Evolutionary conservation across 2,888 invertebrate species (phyloP).

Genomic region (Tetranychus piercei): DNA sequence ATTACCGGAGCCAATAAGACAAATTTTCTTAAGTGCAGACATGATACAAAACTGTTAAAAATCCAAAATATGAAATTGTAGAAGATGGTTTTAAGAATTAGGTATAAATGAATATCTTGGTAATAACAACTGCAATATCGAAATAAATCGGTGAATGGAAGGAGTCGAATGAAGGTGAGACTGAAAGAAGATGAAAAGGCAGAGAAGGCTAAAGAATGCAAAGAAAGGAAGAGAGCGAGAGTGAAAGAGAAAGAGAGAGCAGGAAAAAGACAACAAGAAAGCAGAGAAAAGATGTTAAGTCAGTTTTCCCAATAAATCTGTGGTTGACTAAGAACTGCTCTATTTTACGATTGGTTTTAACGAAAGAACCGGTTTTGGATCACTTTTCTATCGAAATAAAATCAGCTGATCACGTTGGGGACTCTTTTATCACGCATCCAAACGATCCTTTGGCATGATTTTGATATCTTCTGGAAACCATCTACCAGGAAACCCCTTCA

Average conservation of each 20-base stretch:
- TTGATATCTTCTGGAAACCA: no score
- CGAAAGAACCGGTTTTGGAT: no score
- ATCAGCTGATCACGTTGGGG: no score
- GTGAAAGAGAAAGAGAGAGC: not conserved
- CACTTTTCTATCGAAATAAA: no score
- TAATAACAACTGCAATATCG: no score
- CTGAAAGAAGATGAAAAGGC: not conserved
- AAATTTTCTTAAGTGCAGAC: slow-evolving; percentile 21
- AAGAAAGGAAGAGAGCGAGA: not conserved
- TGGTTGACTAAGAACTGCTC: not conserved
- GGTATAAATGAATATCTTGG: no score
- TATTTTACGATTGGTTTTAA: not conserved
- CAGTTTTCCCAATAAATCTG: not conserved
- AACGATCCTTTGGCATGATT: no score
- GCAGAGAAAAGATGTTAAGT: not conserved
- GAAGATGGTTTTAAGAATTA: not conserved
- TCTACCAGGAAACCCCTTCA: no score
- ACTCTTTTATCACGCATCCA: no score
- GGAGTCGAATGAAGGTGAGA: not conserved
- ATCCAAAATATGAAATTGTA: not conserved
- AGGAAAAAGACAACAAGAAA: not conserved
- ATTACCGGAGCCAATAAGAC: slow-evolving; percentile 28
- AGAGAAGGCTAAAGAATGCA: not conserved
- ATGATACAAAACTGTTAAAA: not conserved
- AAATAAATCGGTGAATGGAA: no score